Percentiles rank a stretch among this genome's conserved stretches.
Conservation (phyloP, 1,140 invertebrate genomes). For the Subanguina moxae region DNA sequence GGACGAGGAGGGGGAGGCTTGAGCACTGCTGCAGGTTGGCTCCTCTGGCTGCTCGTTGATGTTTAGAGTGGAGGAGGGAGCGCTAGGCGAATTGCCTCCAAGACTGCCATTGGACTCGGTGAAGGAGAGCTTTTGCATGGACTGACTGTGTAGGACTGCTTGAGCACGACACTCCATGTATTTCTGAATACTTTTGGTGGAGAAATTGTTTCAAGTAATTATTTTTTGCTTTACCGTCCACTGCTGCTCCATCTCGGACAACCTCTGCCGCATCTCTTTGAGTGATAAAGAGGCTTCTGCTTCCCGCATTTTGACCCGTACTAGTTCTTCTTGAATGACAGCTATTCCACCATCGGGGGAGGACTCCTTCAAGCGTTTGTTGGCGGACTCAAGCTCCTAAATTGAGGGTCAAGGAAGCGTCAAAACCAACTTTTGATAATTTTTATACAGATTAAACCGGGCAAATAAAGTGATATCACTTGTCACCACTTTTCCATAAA, state of each 20-base stretch:
- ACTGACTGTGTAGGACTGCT: constrained; percentile 17
- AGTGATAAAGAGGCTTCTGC: constrained; percentile 89
- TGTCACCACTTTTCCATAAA: too few species aligned
- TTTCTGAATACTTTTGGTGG: too few species aligned
- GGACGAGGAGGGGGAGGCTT: constrained; percentile 14
- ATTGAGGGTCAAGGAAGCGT: neutral
- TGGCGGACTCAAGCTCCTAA: constrained; percentile 75
- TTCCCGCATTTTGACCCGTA: constrained; percentile 90
- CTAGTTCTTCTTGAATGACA: constrained; percentile 88
- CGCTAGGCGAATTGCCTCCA: neutral
- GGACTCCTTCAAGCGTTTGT: constrained; percentile 52
- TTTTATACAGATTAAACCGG: neutral
- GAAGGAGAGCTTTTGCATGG: constrained; percentile 16
- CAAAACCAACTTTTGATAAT: too few species aligned
- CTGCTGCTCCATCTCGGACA: constrained; percentile 76
- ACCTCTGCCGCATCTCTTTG: constrained; percentile 84
- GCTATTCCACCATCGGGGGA: constrained; percentile 67
- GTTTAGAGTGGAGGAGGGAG: neutral
- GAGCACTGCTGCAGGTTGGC: constrained; percentile 20
- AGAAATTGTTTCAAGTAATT: too few species aligned
- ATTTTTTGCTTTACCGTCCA: constrained; percentile 61
- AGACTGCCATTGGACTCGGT: neutral
- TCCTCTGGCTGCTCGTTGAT: neutral
- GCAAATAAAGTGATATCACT: too few species aligned
- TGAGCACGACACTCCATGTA: constrained; percentile 22